Base-by-base conservation (phyloP, 2,888 invertebrate species). In the Orthosia gracilis region DNA sequence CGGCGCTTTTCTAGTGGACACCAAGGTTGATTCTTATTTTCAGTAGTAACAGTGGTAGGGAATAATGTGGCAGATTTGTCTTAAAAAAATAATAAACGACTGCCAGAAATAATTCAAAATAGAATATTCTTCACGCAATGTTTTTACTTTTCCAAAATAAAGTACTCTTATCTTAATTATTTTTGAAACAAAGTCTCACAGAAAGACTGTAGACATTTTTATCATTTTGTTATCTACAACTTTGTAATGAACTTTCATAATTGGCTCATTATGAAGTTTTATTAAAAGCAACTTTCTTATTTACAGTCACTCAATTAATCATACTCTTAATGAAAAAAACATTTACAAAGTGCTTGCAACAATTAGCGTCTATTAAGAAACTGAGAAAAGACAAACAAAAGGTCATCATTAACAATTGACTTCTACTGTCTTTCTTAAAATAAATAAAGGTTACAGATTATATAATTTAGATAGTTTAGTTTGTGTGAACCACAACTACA, bases 221-320 rank as follows among this genome's bases (percentile, higher is more conserved):
- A 81, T 73, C 21, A 52, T 52, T 50, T 17, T 57, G 26, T 50
- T 64, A 73, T 65, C 75, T 61, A 40, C 52, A 82, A 82, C 52
- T 81, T 78, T n/a, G 50, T 67, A 67, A 67, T 67, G 52, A 58
- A 66, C 66, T 49, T 66, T 66, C 49, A 40, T 78, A 81, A 76
- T 81, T 76, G 54, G 21, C 68, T 82, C 82, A 68, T 82, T 68
- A 61, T n/a, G 7, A 68, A 76, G 54, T 82, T 76, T 50, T 15
- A 59, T 47, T 68, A 31, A n/a, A n/a, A 59, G 54, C n/a, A 23
- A 68, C 50, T 68, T 76, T 64, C 9, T 75, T 57, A 21, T 49
- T 45, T 57, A 58, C 13, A 57, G 50, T 57, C 55, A 75, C 65
- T 78, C 65, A 52, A 66, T 81, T 62, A 81, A 23, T 66, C 65